These are phyloP conservation scores for Trypoxylus dichotomus DNA, from an alignment of 1,140 invertebrate species.

Conservation along the genomic window DNA sequence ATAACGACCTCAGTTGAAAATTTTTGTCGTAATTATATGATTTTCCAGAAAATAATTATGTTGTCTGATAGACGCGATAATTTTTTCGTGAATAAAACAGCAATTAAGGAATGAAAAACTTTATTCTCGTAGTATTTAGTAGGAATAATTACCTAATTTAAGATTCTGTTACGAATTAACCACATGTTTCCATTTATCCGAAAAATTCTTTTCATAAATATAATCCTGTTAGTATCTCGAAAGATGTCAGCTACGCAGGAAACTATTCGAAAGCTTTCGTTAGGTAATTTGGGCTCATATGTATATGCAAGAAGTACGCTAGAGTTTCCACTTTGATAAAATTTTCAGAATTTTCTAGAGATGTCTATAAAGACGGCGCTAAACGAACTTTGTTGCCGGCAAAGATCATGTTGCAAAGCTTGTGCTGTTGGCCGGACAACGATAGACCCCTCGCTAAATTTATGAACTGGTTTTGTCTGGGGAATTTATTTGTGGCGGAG, in stretches of 20 bases:
- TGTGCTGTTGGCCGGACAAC: slow-evolving; percentile 5
- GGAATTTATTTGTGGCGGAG: background rate
- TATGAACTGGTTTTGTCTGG: background rate
- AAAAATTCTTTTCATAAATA: too few species aligned
- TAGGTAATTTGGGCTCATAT: too few species aligned
- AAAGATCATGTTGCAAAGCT: background rate
- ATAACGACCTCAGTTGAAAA: background rate
- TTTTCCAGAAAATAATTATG: background rate
- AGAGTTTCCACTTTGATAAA: too few species aligned
- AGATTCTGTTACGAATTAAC: too few species aligned
- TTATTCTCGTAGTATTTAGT: background rate
- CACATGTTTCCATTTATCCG: too few species aligned
- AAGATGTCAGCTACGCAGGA: background rate
- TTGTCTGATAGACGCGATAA: background rate
- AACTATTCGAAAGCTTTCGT: background rate
- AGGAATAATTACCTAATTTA: too few species aligned
- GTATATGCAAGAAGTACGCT: too few species aligned
- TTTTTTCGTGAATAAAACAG: background rate
- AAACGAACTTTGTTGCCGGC: background rate
- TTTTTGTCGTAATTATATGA: background rate
- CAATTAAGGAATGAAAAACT: background rate
- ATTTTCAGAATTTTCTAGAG: slow-evolving; percentile 19
- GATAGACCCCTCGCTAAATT: background rate
- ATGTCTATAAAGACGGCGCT: background rate
- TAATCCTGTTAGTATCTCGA: too few species aligned